Evolutionary conservation across 2,888 invertebrate species (phyloP), one percentile per base, ranked within the genome.

Genomic region (Drosophila imparisetae): DNA sequence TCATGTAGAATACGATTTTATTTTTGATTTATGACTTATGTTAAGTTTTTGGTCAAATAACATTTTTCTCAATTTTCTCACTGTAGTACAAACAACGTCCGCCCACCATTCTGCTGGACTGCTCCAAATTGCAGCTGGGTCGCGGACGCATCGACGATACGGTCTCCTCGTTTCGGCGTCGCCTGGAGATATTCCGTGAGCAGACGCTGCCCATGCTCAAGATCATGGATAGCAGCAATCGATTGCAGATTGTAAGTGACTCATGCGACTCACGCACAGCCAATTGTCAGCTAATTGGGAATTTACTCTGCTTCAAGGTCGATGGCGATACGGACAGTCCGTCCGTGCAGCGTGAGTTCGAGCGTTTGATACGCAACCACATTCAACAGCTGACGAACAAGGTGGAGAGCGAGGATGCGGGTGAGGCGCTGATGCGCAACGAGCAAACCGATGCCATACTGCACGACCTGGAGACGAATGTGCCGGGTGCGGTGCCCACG

Each of bases 191-290:
- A 71, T 98, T 98, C 93, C 94, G 98, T 1, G 97, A 97, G 88
- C 95, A 96, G 66, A 97, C 97, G 1, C 94, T 98, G 81, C 98
- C 98, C 2, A 97, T 98, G 97, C 94, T 98, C 65, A 98, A 97
- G 93, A 94, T 94, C 2, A 93, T 98, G 93, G 98, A 98, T 90
- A 96, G 95, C 83, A 95, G 96, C 76, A 96, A 95, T 89, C 95
- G 98, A 57, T 94, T 98, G 54, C 96, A 96, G 73, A 98, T 98
- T 90, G 98, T 98, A 93, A 95, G 96, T 94, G 4, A 11, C 32
- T 32, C 11, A 11, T 2, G 11, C 4, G 11, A 21, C 10, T 15
- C 1, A 11, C 0, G 1, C 21, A 32, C 4, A 21, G 7, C 21
- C 15, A 32, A 8, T 21, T 15, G 13, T 40, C 21, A n/a, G 7